A percentile compares a stretch with the other conserved stretches of the same genome.
These are phyloP conservation scores for Lathamus discolor DNA, from an alignment of 2,113 vertebrate species.

Conservation along the genomic window DNA sequence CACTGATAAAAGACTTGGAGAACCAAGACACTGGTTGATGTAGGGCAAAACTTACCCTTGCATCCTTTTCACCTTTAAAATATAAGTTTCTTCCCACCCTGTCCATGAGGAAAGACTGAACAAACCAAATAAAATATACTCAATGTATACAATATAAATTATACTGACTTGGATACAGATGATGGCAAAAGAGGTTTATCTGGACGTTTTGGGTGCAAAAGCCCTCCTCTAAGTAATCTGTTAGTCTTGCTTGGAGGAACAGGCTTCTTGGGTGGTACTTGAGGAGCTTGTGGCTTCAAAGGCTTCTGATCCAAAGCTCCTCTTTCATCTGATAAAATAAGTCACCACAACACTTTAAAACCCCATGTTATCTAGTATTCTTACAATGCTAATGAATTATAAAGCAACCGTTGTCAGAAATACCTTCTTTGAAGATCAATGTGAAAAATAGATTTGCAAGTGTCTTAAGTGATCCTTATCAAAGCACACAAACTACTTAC, in stretches of 20 bases:
- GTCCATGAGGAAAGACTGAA: background rate
- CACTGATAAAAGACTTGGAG: background rate
- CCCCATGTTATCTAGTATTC: background rate
- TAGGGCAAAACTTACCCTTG: background rate
- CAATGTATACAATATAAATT: background rate
- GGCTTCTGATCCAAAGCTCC: slow-evolving; percentile 80
- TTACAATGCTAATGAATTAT: background rate
- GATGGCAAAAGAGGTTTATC: slow-evolving; percentile 87
- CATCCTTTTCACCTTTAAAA: background rate
- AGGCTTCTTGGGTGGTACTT: slow-evolving; percentile 94
- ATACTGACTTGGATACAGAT: slow-evolving; percentile 79
- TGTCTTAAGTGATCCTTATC: background rate
- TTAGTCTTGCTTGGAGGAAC: slow-evolving; percentile 82
- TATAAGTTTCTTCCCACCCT: background rate
- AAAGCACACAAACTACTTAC: background rate
- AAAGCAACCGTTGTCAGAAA: background rate
- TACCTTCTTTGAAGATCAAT: background rate
- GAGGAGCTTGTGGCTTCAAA: slow-evolving; percentile 87
- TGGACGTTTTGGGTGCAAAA: slow-evolving; percentile 82
- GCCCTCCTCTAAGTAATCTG: slow-evolving; percentile 71
- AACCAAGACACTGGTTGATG: background rate
- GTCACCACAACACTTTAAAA: background rate
- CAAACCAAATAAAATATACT: background rate
- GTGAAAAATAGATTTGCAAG: background rate
- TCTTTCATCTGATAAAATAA: slow-evolving; percentile 81